These are phyloP conservation scores for Nephila pilipes DNA, from an alignment of 1,140 invertebrate species.

Conservation along the genomic window DNA sequence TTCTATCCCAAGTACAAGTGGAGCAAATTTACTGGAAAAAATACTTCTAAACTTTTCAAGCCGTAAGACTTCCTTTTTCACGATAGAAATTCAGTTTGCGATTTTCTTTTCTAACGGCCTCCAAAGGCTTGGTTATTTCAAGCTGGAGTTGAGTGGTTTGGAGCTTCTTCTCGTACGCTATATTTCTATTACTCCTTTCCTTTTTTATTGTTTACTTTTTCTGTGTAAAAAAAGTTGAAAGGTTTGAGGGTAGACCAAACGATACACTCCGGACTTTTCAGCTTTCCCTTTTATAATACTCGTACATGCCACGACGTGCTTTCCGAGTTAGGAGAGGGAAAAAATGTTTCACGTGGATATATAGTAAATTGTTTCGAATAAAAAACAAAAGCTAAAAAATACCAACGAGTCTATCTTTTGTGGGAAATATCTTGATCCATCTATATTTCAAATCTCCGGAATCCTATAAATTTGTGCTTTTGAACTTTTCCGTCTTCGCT, in stretches of 20 bases:
- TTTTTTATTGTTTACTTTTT: slow-evolving; percentile 1
- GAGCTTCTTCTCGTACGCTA: slow-evolving; percentile 36
- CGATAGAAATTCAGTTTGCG: slow-evolving; percentile 48
- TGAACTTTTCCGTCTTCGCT: slow-evolving; percentile 29
- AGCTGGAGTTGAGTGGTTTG: slow-evolving; percentile 52
- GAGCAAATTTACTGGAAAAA: slow-evolving; percentile 66
- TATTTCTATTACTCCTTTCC: slow-evolving; percentile 19
- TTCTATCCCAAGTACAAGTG: slow-evolving; percentile 53
- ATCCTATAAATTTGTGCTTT: slow-evolving; percentile 39
- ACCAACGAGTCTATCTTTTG: slow-evolving; percentile 29
- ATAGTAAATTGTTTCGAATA: slow-evolving; percentile 51
- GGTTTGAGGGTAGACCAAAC: slow-evolving; percentile 6
- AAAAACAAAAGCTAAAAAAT: slow-evolving; percentile 28
- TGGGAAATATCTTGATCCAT: slow-evolving; percentile 38
- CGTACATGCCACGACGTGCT: slow-evolving; percentile 18
- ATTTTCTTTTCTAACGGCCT: slow-evolving; percentile 63
- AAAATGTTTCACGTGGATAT: not conserved
- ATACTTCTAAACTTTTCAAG: slow-evolving; percentile 66
- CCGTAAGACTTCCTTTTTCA: slow-evolving; percentile 62
- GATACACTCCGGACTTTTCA: slow-evolving; percentile 34
- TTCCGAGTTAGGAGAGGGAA: not conserved
- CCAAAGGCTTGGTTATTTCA: slow-evolving; percentile 56
- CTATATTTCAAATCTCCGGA: slow-evolving; percentile 37
- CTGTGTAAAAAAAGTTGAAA: slow-evolving; percentile 11
- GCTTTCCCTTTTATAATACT: slow-evolving; percentile 34